phyloP scores from a whole-genome alignment of 2,888 invertebrate species.

The Drosophila anomalata region DNA sequence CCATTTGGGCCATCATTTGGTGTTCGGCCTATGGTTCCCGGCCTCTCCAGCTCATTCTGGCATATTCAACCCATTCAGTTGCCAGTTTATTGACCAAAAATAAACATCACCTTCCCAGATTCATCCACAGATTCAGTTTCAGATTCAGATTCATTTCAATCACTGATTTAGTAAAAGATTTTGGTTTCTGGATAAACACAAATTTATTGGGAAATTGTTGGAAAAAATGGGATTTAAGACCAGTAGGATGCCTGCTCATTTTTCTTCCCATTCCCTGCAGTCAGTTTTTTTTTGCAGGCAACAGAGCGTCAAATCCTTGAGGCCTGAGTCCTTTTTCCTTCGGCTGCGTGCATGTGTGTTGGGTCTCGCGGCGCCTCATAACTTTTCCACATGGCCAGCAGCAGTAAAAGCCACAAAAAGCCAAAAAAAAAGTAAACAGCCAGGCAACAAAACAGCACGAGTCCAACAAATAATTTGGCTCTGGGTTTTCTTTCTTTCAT shows the following conservation, averaged over 20 bases:
- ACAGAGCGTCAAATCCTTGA: conserved; percentile 31
- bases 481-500: neutral
- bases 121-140: neutral
- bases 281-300: conserved; percentile 12
- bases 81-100: neutral
- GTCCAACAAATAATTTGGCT: conserved; percentile 10
- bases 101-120: neutral
- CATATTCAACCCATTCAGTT: neutral
- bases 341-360: conserved; percentile 6
- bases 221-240: conserved; percentile 6
- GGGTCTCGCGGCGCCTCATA: conserved; percentile 57
- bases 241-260: neutral
- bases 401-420: neutral
- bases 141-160: neutral
- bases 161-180: neutral
- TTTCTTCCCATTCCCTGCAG: neutral
- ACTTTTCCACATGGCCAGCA: conserved; percentile 53
- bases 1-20: neutral
- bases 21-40: no score
- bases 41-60: neutral
- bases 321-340: conserved; percentile 11
- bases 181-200: neutral
- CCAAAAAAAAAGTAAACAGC: conserved; percentile 1
- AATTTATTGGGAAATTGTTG: conserved; percentile 5
- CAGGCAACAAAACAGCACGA: conserved; percentile 11